phyloP scores from a whole-genome alignment of 2,113 vertebrate species.

The Capreolus pygargus region DNA sequence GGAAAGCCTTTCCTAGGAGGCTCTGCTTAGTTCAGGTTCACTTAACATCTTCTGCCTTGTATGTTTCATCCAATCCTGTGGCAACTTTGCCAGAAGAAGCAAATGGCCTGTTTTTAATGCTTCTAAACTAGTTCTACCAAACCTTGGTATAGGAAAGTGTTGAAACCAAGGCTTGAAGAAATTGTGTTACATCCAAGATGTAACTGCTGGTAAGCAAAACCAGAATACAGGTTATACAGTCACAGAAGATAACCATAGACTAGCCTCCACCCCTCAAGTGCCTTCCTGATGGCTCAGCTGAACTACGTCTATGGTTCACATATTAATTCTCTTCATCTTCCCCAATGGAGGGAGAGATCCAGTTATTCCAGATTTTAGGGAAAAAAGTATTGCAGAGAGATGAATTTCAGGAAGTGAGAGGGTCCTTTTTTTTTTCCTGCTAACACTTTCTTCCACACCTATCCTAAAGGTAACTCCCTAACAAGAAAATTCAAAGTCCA shows the following conservation, averaged over 20 bases:
- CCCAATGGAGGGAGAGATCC: background rate
- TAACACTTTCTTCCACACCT: background rate
- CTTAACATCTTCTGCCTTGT: background rate
- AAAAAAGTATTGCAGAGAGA: background rate
- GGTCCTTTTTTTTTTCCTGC: background rate
- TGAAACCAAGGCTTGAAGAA: background rate
- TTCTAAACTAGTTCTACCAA: background rate
- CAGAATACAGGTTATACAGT: background rate
- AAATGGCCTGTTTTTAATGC: background rate
- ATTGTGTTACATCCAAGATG: background rate
- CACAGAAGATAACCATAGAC: accelerated
- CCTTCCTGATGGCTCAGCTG: too few relatives aligned
- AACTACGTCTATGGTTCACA: background rate
- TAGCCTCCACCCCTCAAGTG: background rate
- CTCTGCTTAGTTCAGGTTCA: background rate
- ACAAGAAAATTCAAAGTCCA: background rate
- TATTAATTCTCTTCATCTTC: background rate
- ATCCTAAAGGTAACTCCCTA: background rate
- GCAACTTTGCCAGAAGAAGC: background rate
- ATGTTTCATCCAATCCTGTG: background rate
- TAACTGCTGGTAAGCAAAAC: background rate
- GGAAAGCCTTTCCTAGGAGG: background rate
- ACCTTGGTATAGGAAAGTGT: background rate
- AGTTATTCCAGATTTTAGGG: background rate
- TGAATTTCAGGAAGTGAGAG: background rate